Evolutionary conservation across 2,888 invertebrate species (phyloP), one percentile per base, ranked within the genome.

Genomic region (Drosophila paramelanica): DNA sequence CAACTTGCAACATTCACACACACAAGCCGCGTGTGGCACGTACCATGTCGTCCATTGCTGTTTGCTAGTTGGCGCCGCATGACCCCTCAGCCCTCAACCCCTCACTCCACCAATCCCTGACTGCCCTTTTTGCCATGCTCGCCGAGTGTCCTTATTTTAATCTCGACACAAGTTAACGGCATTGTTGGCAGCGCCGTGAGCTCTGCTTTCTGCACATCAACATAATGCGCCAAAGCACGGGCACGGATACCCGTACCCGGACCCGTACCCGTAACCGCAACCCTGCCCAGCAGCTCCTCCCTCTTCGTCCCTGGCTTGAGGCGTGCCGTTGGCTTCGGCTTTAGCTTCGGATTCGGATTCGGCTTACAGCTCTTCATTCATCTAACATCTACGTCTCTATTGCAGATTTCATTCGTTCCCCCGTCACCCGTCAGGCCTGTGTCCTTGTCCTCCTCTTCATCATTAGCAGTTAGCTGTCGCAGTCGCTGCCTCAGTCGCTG

Each of bases 131-230:
- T 17, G 52, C 47, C 62, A 55, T 45, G 47, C 36, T 36, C 7
- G 38, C 36, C 20, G 78, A 81, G 87, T 82, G 81, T 85, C 80
- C 82, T 88, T 85, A 85, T 88, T 88, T 85, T 88, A 85, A 86
- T 88, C 88, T 82, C 84, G 68, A 78, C 80, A 86, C 87, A 87
- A 87, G 87, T 86, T 86, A 84, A 84, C 87, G 79, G 81, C 87
- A 84, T 84, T 86, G 83, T 86, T 82, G 86, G 78, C 80, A 78
- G 69, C 76, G 74, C 82, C 78, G 74, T 84, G 81, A 79, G 84
- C 77, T 72, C 49, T 73, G 73, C 73, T 70, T 58, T 70, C 61
- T 51, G 67, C 62, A 77, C 70, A 74, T 78, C 71, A 68, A 74
- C 68, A 74, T 77, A 68, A 74, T 77, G 71, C 66, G 62, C 33